phyloP scores from a whole-genome alignment of 2,888 invertebrate species.

The Amiota minor region DNA sequence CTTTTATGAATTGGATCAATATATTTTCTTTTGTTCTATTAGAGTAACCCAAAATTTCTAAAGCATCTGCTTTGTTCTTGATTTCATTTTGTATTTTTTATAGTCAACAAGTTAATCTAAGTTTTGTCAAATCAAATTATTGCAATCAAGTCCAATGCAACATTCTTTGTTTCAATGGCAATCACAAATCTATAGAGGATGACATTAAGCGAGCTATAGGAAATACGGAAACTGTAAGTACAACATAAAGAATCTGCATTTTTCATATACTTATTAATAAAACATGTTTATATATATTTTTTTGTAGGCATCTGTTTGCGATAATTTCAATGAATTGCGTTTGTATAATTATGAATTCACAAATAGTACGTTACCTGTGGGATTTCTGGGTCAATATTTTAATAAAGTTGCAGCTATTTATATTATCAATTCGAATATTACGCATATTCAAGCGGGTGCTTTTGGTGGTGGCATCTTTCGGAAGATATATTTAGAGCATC shows the following conservation, averaged over 20 bases:
- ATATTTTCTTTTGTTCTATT: too few relatives aligned
- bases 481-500: conserved; percentile 53
- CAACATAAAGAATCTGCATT: not conserved
- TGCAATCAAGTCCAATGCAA: conserved; percentile 52
- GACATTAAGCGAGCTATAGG: conserved; percentile 47
- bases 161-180: conserved; percentile 55
- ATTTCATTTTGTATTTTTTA: not conserved
- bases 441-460: conserved; percentile 51
- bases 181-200: conserved; percentile 44
- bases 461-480: conserved; percentile 55
- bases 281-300: not conserved
- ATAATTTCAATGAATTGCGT: conserved; percentile 53
- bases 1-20: too few relatives aligned
- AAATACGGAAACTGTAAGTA: conserved; percentile 38
- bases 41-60: too few relatives aligned
- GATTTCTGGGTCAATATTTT: conserved; percentile 54
- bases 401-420: conserved; percentile 47
- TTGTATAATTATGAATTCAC: conserved; percentile 58
- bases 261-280: not conserved
- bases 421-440: conserved; percentile 54
- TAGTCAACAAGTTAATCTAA: not conserved
- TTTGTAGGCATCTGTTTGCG: conserved; percentile 45
- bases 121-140: not conserved
- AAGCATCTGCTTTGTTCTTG: too few relatives aligned
- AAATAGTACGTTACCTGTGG: conserved; percentile 46